Conservation (phyloP, 2,888 invertebrate genomes). For the Balanococcus diminutus region DNA sequence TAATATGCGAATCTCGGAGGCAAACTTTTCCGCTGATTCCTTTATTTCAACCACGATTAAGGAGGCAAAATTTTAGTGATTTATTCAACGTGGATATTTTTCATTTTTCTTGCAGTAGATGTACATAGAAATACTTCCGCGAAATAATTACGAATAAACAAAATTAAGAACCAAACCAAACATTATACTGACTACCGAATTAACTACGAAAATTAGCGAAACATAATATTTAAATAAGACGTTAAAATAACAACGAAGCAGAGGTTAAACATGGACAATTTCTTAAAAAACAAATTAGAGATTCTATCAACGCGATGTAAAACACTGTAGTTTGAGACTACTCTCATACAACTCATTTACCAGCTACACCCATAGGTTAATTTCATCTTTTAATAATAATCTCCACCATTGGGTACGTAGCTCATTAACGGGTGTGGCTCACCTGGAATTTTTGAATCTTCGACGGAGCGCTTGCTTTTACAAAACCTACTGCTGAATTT, state of each 20-base stretch:
- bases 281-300: no score
- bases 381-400: not conserved
- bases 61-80: no score
- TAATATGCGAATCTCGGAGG: no score
- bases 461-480: constrained; percentile 35
- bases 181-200: not conserved
- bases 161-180: not conserved
- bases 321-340: no score
- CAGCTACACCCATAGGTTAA: not conserved
- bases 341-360: no score
- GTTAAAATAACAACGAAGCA: not conserved
- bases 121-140: not conserved
- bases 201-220: not conserved
- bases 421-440: not conserved
- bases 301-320: no score
- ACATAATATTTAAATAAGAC: not conserved
- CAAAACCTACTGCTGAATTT: constrained; percentile 46
- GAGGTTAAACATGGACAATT: not conserved
- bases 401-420: not conserved
- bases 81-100: not conserved
- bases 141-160: not conserved
- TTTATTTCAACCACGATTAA: no score
- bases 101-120: not conserved
- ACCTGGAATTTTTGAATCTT: constrained; percentile 31
- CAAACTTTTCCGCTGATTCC: no score